Conservation (phyloP, 2,113 vertebrate genomes). For the Centropus bengalensis region DNA sequence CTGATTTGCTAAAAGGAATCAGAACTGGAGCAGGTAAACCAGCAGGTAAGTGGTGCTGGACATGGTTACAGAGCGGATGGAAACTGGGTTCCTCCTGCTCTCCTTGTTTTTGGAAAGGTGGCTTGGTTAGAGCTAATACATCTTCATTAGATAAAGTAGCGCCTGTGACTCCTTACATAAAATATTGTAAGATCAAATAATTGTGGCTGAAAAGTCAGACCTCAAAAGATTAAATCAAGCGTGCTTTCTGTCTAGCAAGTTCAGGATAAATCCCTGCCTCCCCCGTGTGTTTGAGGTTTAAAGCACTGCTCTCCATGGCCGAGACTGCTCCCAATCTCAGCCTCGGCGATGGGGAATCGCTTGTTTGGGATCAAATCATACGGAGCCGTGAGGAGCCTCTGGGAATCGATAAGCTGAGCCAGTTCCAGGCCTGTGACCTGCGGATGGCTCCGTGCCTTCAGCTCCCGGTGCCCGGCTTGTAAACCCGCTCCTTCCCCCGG, state of each 20-base stretch:
- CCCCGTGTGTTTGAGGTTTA: not conserved
- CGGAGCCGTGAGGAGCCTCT: not conserved
- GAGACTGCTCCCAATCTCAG: not conserved
- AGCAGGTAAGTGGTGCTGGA: not conserved
- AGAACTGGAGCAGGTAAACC: not conserved
- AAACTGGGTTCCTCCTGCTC: not conserved
- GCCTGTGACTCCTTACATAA: not conserved
- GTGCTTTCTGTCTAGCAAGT: not conserved
- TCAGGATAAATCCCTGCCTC: not conserved
- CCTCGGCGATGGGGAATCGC: not conserved
- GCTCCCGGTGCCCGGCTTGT: not conserved
- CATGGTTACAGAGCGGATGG: not conserved
- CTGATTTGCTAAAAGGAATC: not conserved
- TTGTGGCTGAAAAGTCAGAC: conserved; percentile 12
- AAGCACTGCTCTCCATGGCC: accelerated
- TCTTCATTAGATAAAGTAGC: not conserved
- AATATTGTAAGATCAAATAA: not conserved
- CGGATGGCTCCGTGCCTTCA: not conserved
- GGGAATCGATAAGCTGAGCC: not conserved
- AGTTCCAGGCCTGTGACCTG: accelerated
- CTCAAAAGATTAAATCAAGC: conserved; percentile 20
- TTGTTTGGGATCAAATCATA: not conserved
- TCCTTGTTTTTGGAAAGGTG: not conserved
- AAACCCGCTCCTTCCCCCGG: not conserved
- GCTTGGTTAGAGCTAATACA: not conserved